Base-by-base conservation (phyloP, 2,888 invertebrate species). In the Odontocolon sp. region DNA sequence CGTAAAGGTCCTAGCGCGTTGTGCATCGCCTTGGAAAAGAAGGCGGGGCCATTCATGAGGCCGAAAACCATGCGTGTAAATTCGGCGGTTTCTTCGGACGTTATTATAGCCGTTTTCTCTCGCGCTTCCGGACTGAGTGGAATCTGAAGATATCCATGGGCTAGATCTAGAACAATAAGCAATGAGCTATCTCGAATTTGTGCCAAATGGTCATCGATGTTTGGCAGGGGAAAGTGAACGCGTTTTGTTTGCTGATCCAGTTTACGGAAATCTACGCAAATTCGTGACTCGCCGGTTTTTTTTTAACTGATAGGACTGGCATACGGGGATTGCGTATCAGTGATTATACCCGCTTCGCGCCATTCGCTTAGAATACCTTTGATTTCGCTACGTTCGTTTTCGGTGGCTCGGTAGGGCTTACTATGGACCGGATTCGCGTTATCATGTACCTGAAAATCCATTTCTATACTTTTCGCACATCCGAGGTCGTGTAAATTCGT, bases 21-120 rank as follows among this genome's bases (percentile, higher is more conserved):
- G 1, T 72, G 56, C 63, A 76, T 71, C 0, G 59, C 45, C 6
- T 70, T 45, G 5, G 36, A 11, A 18, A 36, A 70, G 4, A 81
- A 81, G 1, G 73, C 67, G 1, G 83, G 81, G 0, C 84, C 83
- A 56, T 86, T 85, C 11, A 79, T 56, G 1, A 85, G 31, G 0
- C 74, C 61, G 8, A 77, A 77, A 16, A 67, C 59, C 59, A 72
- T n/a, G n/a, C n/a, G n/a, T n/a, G n/a, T n/a, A n/a, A n/a, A n/a
- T n/a, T n/a, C n/a, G n/a, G n/a, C n/a, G n/a, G n/a, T n/a, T n/a
- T n/a, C n/a, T n/a, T n/a, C n/a, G n/a, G n/a, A n/a, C n/a, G n/a
- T n/a, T n/a, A n/a, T n/a, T n/a, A n/a, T n/a, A n/a, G n/a, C n/a
- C n/a, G 36, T 36, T 9, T 9, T 36, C 36, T 36, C 36, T 2